A percentile compares a stretch with the other conserved stretches of the same genome.
Evolutionary conservation across 2,113 vertebrate genomes (phyloP).

Genomic region (Pluvianellus socialis): DNA sequence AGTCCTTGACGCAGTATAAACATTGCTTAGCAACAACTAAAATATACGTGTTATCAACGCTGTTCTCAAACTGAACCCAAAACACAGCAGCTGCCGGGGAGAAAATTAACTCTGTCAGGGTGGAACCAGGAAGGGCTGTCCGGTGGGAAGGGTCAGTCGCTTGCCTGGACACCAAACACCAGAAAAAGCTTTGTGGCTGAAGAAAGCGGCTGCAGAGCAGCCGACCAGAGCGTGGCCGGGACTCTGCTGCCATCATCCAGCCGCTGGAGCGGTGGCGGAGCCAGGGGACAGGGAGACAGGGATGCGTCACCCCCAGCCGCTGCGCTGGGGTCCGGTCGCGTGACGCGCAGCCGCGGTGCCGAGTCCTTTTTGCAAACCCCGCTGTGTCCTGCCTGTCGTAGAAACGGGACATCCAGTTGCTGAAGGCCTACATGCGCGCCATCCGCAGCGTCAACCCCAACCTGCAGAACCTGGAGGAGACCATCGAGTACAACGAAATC

Average conservation of each 20-base stretch:
- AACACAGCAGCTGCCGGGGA: background rate
- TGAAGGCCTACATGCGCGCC: constrained; percentile 97
- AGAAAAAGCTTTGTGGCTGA: accelerated
- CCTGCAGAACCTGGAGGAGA: constrained; percentile 96
- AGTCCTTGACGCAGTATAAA: background rate
- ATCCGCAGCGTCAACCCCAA: constrained; percentile 98
- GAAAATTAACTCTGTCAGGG: background rate
- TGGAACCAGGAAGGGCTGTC: background rate
- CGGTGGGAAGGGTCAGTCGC: accelerated
- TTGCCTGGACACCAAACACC: accelerated
- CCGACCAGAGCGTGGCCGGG: too few species aligned
- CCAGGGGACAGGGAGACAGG: background rate
- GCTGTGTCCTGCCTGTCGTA: constrained; percentile 23
- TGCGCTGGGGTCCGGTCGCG: background rate
- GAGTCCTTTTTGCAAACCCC: background rate
- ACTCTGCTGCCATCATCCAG: background rate
- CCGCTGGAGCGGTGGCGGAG: background rate
- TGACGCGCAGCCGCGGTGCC: accelerated
- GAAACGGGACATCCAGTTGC: constrained; percentile 97
- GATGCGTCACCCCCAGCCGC: accelerated
- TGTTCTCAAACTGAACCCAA: background rate
- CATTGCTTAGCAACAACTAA: background rate
- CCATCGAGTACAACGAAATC: constrained; percentile 98
- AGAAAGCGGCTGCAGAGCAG: background rate
- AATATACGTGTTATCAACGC: background rate